phyloP scores from a whole-genome alignment of 2,888 invertebrate species.

The Aelia acuminata region DNA sequence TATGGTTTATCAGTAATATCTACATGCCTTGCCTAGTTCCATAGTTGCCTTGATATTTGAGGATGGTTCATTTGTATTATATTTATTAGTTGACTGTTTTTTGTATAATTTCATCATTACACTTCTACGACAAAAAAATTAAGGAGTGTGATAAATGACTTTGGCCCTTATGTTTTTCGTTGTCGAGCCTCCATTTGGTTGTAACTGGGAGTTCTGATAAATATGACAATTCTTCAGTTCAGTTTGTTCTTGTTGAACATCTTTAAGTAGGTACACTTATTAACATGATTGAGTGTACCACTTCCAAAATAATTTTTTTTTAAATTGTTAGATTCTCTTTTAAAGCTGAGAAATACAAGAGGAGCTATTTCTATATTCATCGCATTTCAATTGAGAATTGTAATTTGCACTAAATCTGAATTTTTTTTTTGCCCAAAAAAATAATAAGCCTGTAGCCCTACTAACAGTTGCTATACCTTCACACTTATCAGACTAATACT shows the following conservation, averaged over 20 bases:
- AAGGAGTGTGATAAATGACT: too few species aligned
- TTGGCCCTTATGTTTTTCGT: not conserved
- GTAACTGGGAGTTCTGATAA: not conserved
- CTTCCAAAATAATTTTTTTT: not conserved
- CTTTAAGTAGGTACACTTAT: not conserved
- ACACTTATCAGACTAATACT: not conserved
- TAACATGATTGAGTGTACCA: not conserved
- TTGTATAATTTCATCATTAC: too few species aligned
- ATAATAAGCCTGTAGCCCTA: not conserved
- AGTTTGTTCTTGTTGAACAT: not conserved
- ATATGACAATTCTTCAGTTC: not conserved
- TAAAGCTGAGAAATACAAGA: slow-evolving; percentile 42
- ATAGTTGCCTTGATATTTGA: too few species aligned
- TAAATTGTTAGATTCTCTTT: not conserved
- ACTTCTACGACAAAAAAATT: too few species aligned
- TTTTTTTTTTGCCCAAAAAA: not conserved
- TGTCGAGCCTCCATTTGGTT: not conserved
- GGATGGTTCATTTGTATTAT: too few species aligned
- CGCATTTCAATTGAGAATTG: not conserved
- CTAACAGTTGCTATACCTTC: not conserved
- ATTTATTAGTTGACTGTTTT: too few species aligned
- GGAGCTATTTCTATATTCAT: slow-evolving; percentile 4
- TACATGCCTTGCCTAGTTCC: not conserved
- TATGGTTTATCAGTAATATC: not conserved
- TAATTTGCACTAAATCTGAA: not conserved